Evolutionary conservation across 1,140 invertebrate genomes (phyloP), one percentile per base, ranked within the genome.

Genomic region (Drosophila truncata): DNA sequence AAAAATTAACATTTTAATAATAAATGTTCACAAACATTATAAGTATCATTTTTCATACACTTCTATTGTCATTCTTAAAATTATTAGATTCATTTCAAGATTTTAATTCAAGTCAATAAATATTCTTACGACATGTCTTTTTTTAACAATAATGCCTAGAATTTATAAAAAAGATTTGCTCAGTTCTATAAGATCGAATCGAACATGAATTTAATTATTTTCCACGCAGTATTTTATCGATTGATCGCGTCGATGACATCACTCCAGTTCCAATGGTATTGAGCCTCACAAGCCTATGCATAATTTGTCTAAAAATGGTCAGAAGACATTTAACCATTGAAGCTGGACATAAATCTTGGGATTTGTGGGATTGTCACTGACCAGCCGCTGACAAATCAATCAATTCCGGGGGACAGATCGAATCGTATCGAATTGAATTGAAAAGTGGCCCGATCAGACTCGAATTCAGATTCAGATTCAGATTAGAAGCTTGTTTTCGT

Each of bases 301-400:
- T 87, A 87, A 87, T 87, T 87, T 87, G 84, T 87, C 83, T 52
- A 69, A 83, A 87, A 88, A 80, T 82, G 83, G 83, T 76, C 83
- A 86, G 70, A 58, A 72, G 79, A 67, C 75, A 86, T 79, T 78
- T 62, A 60, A 27, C 39, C 80, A 76, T 71, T 79, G 63, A 75
- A 85, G 49, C 64, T 60, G 65, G 61, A 57, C 73, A 87, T 82
- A 71, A 88, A 90, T 84, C 81, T 71, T 74, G 71, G 60, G 64
- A 85, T 83, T 54, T 80, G 58, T 80, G 62, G 66, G 81, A 65
- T 63, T 75, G 83, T 87, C 85, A 84, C 78, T 76, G 73, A 29
- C 59, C 35, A 39, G 25, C 9, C 60, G 47, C 63, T 76, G 75
- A 85, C 78, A 81, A 85, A 90, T 90, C 85, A 90, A 90, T 90